These are phyloP conservation scores for Odontamblyopus rebecca DNA, from an alignment of 2,797 vertebrate genomes.

Conservation along the genomic window DNA sequence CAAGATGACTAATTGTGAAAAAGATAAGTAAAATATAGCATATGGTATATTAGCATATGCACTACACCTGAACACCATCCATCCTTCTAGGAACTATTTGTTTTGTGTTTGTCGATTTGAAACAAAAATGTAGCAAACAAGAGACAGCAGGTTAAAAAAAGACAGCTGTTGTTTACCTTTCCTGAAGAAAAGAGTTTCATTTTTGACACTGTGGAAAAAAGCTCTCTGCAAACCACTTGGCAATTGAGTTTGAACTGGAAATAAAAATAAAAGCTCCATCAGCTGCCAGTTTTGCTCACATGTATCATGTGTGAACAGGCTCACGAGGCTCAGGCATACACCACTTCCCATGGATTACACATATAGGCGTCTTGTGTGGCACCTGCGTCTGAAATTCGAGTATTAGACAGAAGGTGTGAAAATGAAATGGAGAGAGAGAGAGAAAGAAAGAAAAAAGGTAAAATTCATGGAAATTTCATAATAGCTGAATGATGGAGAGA, in stretches of 20 bases:
- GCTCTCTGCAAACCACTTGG: not conserved
- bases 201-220: not conserved
- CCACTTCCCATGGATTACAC: conserved; percentile 11
- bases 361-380: conserved; percentile 31
- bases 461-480: conserved; percentile 5
- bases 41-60: no score
- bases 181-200: not conserved
- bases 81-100: no score
- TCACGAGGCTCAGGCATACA: conserved; percentile 56
- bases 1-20: no score
- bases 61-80: no score
- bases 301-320: conserved; percentile 19
- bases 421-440: not conserved
- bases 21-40: no score
- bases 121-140: no score
- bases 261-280: not conserved
- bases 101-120: no score
- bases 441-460: not conserved
- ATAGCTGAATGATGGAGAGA: not conserved
- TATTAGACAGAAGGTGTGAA: conserved; percentile 6
- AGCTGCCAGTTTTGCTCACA: conserved; percentile 27
- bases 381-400: conserved; percentile 30
- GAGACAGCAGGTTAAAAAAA: no score
- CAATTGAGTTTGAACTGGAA: not conserved
- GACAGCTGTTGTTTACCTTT: not conserved